Evolutionary conservation across 2,888 invertebrate species (phyloP).

Genomic region (Caenorhabditis sinica): DNA sequence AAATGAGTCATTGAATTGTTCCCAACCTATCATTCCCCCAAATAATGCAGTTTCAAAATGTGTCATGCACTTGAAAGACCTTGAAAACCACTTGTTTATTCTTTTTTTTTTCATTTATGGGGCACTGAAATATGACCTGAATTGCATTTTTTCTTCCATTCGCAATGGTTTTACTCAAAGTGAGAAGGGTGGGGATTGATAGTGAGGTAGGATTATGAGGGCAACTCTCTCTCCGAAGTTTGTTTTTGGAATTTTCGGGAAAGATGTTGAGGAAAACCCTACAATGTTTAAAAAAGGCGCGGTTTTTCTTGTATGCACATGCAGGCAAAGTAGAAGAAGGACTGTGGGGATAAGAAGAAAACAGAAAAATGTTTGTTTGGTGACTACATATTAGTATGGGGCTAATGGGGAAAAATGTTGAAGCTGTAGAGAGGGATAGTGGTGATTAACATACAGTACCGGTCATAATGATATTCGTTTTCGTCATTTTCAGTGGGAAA

Average conservation of each 20-base stretch:
- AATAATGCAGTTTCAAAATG: no score
- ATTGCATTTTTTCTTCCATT: not conserved
- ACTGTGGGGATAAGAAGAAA: not conserved
- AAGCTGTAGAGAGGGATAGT: no score
- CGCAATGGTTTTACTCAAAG: not conserved
- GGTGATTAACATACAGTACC: no score
- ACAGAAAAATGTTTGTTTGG: constrained; percentile 3
- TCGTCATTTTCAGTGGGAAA: no score
- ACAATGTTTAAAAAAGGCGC: constrained; percentile 27
- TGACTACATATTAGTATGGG: not conserved
- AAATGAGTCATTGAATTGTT: no score
- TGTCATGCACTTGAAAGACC: no score
- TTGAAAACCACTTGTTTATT: no score
- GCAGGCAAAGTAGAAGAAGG: not conserved
- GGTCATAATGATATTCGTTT: no score
- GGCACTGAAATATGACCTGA: constrained; percentile 14
- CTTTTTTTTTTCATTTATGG: no score
- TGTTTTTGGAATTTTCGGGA: not conserved
- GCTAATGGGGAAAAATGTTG: not conserved
- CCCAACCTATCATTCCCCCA: no score
- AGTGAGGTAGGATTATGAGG: constrained; percentile 18
- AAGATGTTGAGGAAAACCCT: not conserved
- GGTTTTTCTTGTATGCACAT: constrained; percentile 12
- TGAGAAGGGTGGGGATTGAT: not conserved
- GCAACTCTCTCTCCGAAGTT: not conserved